Evolutionary conservation across 2,797 vertebrate genomes (phyloP), one percentile per base, ranked within the genome.

Genomic region (Microcaecilia unicolor): DNA sequence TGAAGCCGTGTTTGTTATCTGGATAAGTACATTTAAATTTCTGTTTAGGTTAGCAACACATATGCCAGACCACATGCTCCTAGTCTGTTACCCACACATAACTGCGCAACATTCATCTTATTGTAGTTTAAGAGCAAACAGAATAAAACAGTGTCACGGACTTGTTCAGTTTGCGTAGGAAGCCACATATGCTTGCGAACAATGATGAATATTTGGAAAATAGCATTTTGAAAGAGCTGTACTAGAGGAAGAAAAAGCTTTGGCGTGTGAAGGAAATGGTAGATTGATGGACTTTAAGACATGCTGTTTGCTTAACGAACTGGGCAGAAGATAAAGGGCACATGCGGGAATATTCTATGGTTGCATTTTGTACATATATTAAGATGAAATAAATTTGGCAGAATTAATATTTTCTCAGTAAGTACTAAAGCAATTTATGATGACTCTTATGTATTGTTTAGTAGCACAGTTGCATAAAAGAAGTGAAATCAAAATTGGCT

Each of bases 11-110:
- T 51, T 47, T 38, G 44, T 48, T 56, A 57, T 64, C 61, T 58
- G 67, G 38, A 66, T 67, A 56, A 56, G 61, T 56, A 44, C 38
- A 37, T 44, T 53, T 49, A 48, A 58, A 51, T 62, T 46, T 66
- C 73, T 57, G 62, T 55, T 58, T 58, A 53, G 70, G 58, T 58
- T 63, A 67, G 58, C 61, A 67, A 62, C 63, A 41, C 69, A 69
- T 58, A 60, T 64, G 65, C 68, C 58, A 29, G 69, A 67, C 71
- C 76, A 70, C 76, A 66, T 62, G 74, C 63, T 70, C 58, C 50
- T 59, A 20, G 55, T 44, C 65, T 62, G 61, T 64, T 64, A 31
- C 42, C 31, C 9, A 42, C 60, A 55, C 50, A 53, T 63, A 68
- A 64, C 65, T 57, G 57, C 50, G 51, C 58, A n/a, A 54, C 62